A percentile compares a stretch with the other conserved stretches of the same genome.
Conservation (phyloP, 35 echinoderm and acorn worm genomes). For the Holothuria glaberrima region DNA sequence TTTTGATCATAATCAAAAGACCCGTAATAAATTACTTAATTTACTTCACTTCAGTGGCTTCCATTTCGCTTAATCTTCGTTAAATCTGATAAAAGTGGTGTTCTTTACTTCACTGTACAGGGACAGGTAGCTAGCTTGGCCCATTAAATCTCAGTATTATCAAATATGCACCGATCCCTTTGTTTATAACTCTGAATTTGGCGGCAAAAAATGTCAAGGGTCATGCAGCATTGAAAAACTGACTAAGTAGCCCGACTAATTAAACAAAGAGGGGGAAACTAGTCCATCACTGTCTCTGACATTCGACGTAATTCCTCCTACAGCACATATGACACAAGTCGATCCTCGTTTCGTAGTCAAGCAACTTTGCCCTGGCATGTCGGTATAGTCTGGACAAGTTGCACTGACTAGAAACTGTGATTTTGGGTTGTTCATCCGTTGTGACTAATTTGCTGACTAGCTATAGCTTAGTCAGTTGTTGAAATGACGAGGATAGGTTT, state of each 20-base stretch:
- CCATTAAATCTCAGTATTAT: no score
- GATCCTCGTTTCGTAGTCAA: conserved; percentile 17
- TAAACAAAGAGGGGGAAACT: neutral
- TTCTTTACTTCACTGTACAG: no score
- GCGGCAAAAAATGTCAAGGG: no score
- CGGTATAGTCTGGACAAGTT: conserved; percentile 23
- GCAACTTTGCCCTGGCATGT: conserved; percentile 10
- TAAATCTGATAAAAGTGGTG: no score
- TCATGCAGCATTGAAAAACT: neutral
- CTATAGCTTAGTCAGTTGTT: neutral
- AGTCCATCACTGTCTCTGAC: conserved; percentile 3
- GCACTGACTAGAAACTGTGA: conserved; percentile 13
- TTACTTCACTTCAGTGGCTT: no score
- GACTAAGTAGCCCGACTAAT: neutral
- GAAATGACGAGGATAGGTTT: conserved; percentile 13
- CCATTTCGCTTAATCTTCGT: no score
- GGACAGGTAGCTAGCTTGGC: no score
- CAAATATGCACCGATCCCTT: no score
- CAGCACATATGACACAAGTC: conserved; percentile 14
- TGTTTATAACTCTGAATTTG: no score
- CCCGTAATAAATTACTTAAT: no score
- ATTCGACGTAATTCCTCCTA: neutral
- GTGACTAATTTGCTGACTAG: neutral
- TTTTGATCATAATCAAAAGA: no score
- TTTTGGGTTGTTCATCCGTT: neutral